Base-by-base conservation (phyloP, 2,797 vertebrate species). In the Sebastes kiyomatsui region DNA sequence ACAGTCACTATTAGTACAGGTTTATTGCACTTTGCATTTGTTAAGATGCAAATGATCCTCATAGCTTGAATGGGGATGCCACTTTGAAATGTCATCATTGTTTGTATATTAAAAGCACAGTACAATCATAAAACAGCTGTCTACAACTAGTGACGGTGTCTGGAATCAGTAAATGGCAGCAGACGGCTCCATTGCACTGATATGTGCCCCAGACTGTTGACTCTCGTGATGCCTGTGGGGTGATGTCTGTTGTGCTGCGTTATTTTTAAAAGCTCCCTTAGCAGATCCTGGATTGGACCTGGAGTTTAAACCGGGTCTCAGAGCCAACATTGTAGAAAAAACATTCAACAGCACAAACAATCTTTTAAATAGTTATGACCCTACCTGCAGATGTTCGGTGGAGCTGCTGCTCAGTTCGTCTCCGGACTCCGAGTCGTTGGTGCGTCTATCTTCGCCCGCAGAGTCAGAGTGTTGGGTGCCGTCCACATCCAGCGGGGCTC, bases 341-440 rank as follows among this genome's bases (percentile, higher is more conserved):
- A 9, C 59, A 58, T 61, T 32, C 5, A 22, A 18, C 6, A 67
- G 54, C 54, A 61, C 32, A 46, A 25, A 32, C 4, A 3, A 23
- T 11, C 23, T 1, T 60, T 32, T 6, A 5, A 23, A 5, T 30
- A 2, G 3, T 32, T 6, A 4, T 3, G 23, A 8, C 1, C 16
- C 64, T 97, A 99, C 98, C 98, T 98, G 97, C 38, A 96, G 96
- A 72, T 97, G 98, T 82, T 99, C 98, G 0, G 97, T 98, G 68
- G 98, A 99, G 72, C 98, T 99, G 95, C 97, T 98, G 91, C 98
- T 99, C 71, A 99, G 96, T 28, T 99, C 98, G 46, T 99, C 98
- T 82, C 98, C 98, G 1, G 98, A 99, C 90, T 99, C 98, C 0
- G 98, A 99, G 93, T 98, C 98, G 4, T 97, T 97, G 74, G 96